Conservation (phyloP, 2,113 vertebrate genomes). For the Myrmecobius fasciatus region DNA sequence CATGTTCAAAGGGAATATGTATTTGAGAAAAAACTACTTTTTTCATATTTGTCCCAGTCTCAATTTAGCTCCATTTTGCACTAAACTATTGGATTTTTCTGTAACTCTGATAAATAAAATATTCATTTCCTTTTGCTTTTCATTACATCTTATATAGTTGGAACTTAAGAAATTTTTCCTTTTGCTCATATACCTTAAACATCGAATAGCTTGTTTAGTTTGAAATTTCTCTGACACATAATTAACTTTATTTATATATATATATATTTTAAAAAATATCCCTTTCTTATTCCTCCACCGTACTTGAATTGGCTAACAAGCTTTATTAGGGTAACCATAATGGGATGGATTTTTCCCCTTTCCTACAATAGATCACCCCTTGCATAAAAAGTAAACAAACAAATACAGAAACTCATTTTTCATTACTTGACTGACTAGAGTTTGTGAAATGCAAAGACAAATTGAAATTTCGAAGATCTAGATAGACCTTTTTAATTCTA, state of each 20-base stretch:
- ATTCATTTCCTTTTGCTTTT: slow-evolving; percentile 55
- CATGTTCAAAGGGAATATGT: slow-evolving; percentile 26
- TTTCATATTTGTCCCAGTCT: slow-evolving; percentile 9
- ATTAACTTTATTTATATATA: slow-evolving; percentile 8
- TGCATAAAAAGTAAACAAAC: slow-evolving; percentile 53
- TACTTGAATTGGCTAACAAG: slow-evolving; percentile 50
- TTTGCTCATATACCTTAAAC: neutral
- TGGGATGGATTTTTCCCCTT: slow-evolving; percentile 55
- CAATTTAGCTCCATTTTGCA: neutral
- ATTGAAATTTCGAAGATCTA: slow-evolving; percentile 49
- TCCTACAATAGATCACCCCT: slow-evolving; percentile 64
- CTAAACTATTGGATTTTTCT: neutral
- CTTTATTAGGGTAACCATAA: slow-evolving; percentile 55
- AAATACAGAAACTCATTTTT: slow-evolving; percentile 78
- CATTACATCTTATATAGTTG: slow-evolving; percentile 10
- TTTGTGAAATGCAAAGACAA: slow-evolving; percentile 76
- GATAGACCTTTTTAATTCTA: neutral
- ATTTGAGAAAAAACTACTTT: neutral
- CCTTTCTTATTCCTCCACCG: slow-evolving; percentile 9
- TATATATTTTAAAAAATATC: slow-evolving; percentile 32
- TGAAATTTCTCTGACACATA: neutral
- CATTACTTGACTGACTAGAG: slow-evolving; percentile 71
- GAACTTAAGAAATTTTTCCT: neutral
- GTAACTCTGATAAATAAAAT: neutral
- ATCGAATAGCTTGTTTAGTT: slow-evolving; percentile 6